Conservation (phyloP, 2,888 invertebrate genomes). For the Rapana venosa region DNA sequence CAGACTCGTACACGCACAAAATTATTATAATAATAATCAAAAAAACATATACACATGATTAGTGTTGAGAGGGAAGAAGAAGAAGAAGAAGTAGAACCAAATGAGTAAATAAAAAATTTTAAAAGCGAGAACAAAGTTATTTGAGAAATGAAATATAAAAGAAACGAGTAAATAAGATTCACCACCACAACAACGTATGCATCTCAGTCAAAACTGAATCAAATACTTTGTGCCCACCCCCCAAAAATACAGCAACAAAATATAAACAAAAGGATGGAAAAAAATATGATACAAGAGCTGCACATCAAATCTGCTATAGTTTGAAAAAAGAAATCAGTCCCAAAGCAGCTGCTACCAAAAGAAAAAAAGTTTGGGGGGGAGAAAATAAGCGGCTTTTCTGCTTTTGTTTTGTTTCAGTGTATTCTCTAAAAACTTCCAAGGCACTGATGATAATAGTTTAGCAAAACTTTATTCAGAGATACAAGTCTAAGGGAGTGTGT, state of each 20-base stretch:
- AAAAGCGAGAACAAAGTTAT: background rate
- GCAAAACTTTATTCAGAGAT: no score
- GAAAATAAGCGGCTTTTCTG: no score
- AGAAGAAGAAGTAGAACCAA: background rate
- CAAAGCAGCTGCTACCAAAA: constrained; percentile 9
- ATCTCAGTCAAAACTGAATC: background rate
- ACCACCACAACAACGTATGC: background rate
- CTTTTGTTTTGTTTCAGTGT: no score
- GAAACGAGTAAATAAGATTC: background rate
- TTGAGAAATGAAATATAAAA: background rate
- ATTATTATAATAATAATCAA: background rate
- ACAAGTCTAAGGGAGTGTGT: no score
- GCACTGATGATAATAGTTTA: no score
- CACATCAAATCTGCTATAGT: background rate
- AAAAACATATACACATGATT: constrained; percentile 28
- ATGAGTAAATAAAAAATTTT: background rate
- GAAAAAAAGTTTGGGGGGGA: background rate
- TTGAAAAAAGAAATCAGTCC: background rate
- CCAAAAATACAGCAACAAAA: background rate
- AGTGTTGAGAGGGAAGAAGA: background rate
- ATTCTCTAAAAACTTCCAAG: no score
- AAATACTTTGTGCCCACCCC: constrained; percentile 2
- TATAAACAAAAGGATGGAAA: no score
- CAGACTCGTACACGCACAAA: constrained; percentile 35
- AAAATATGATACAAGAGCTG: background rate